Evolutionary conservation across 2,797 vertebrate species (phyloP), one percentile per base, ranked within the genome.

Genomic region (Pangasius mekongensis): DNA sequence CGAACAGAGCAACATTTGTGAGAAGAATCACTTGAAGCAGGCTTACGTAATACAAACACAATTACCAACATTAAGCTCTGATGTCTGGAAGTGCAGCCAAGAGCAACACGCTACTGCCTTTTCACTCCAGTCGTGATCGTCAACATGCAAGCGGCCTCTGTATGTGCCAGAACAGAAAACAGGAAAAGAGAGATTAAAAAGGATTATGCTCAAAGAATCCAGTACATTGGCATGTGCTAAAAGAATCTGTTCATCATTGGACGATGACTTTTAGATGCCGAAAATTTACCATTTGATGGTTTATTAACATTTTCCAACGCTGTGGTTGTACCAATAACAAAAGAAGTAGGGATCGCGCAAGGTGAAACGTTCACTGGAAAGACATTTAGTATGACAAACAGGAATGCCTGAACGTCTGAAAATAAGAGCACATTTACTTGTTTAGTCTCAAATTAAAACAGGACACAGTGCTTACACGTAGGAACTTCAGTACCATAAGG

Each of bases 31-130:
- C 91, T 93, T 86, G 89, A 92, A 93, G 92, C 88, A 88, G 39
- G 56, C 88, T 94, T 94, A 92, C 81, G 90, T 94, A 92, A 95
- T 88, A 85, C 93, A 93, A 94, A 94, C 92, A 93, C 90, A 94
- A 93, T 94, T 93, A 94, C 89, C 77, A 43, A 89, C 91, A 93
- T 92, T 92, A 94, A 92, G 86, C 93, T 93, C 86, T 67, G 81
- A 91, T 90, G 90, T 91, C 90, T 92, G 71, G 89, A 88, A 91
- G 91, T 89, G 90, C 88, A 90, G 91, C 89, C 85, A 91, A 93
- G 89, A 88, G 92, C 90, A 91, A 90, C 92, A 88, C 36, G 88
- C 92, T 91, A 91, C 90, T 86, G 91, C 71, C 60, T 85, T 92
- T 76, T 88, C 81, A 43, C 80, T 86, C 71, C 69, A 33, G 39